Conservation (phyloP, 2,888 invertebrate species). For the Amblyteles armatorius region DNA sequence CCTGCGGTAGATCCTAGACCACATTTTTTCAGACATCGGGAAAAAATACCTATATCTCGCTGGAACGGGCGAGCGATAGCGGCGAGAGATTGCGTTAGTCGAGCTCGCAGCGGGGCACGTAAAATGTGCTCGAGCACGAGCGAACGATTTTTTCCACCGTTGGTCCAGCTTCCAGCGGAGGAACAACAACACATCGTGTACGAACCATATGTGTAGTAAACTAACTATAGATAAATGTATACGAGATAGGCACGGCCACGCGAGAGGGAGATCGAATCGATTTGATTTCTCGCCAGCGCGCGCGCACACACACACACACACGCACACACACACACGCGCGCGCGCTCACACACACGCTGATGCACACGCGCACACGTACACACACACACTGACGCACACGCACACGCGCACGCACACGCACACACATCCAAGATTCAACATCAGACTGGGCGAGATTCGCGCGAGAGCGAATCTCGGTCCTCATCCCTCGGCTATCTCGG, state of each 20-base stretch:
- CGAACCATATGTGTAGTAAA: slow-evolving; percentile 19
- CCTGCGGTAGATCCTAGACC: too few species aligned
- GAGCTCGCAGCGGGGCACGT: slow-evolving; percentile 7
- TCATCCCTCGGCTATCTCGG: slow-evolving; percentile 60
- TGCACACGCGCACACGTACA: too few species aligned
- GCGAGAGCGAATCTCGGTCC: slow-evolving; percentile 35
- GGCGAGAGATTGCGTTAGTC: slow-evolving; percentile 60
- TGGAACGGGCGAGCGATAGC: slow-evolving; percentile 57
- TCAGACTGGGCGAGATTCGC: slow-evolving; percentile 42
- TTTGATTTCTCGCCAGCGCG: slow-evolving; percentile 68
- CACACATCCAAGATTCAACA: slow-evolving; percentile 54
- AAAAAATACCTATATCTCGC: background rate
- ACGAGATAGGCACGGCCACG: slow-evolving; percentile 51
- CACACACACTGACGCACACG: background rate
- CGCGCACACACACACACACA: too few species aligned
- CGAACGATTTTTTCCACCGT: slow-evolving; percentile 41
- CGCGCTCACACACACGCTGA: too few species aligned
- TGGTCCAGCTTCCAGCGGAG: slow-evolving; percentile 5
- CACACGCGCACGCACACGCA: too few species aligned
- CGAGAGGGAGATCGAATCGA: slow-evolving; percentile 68
- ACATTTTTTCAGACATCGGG: too few species aligned
- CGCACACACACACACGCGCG: too few species aligned
- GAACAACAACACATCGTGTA: slow-evolving; percentile 36
- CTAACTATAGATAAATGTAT: slow-evolving; percentile 28
- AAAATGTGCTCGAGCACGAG: slow-evolving; percentile 49